Base-by-base conservation (phyloP, 2,113 vertebrate genomes). In the Gallinago undulata region DNA sequence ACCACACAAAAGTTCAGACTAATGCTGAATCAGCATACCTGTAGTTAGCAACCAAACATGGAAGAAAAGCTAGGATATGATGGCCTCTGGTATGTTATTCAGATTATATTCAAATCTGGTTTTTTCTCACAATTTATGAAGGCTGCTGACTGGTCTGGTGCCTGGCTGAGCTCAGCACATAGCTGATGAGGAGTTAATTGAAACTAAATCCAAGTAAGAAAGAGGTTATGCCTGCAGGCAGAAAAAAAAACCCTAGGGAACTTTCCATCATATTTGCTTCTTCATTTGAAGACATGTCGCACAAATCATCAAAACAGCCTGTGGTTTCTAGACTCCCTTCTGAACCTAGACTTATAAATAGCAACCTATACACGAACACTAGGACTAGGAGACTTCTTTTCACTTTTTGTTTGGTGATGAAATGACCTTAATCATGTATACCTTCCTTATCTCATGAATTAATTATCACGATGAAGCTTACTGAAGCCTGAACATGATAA, bases 261-360 rank as follows among this genome's bases (percentile, higher is more conserved):
- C 33, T 96, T 94, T 96, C 90, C 85, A 68, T 96, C 96, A 95
- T 88, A 83, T 70, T 94, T 5, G 1, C 56, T 90, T 94, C 93
- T 96, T 80, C 79, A 56, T 83, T 83, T 88, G 87, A 94, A 92
- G 92, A 75, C 37, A 30, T 50, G 76, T 74, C 1, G 1, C 85
- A 96, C 79, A 95, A 96, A 96, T 96, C 79, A 80, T 93, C 79
- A 92, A 90, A 95, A 84, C 72, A 94, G 83, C 51, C 79, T 83
- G 79, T 80, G 60, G 75, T 94, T 96, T 90, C 93, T 33, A 93
- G 82, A 76, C 80, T 80, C 68, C 69, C 60, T 60, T 95, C 85
- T 95, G 93, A 94, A 91, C 83, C 24, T 31, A 15, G 51, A 35
- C 60, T 90, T 95, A 96, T 80, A 97, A 96, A 96, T 96, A 97